Evolutionary conservation across 2,113 vertebrate genomes (phyloP), one percentile per base, ranked within the genome.

Genomic region (Indicator indicator): DNA sequence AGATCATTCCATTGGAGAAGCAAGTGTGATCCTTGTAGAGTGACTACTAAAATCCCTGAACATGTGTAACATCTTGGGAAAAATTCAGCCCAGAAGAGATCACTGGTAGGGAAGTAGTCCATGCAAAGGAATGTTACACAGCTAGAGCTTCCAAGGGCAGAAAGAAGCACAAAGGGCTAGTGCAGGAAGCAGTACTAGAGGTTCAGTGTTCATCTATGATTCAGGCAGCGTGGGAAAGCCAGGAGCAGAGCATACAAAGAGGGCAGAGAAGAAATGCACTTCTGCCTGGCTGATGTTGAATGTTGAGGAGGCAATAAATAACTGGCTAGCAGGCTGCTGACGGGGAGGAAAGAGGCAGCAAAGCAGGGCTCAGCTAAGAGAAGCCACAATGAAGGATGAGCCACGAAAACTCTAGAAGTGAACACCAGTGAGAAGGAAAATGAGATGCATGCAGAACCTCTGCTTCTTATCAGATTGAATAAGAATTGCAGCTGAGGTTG

Each of bases 11-110:
- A 82, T 70, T 73, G 55, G 9, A 42, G 56, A 59, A 63, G 50
- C n/a, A 63, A 56, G 38, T 7, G 2, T 50, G 15, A 17, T 68
- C 11, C 12, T 46, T 7, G 54, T 15, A 8, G 60, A 77, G 76
- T 18, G 32, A 20, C 36, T 33, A 5, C 42, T 27, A 12, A 28
- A n/a, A 50, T 68, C 12, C 14, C 19, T 27, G 23, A 38, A 32
- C 10, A 63, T 1, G 1, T 12, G 2, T 33, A 68, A 68, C 16
- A 69, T n/a, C 17, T 44, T 5, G 1, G 30, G 58, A 10, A 38
- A 54, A 27, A 55, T 48, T 68, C 26, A 52, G 38, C 52, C 60
- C 26, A 12, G 26, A 55, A 27, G 12, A 55, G 6, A 21, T 30
- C 28, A 42, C 14, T 27, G 11, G 17, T 15, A 42, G 21, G 52